Conservation (phyloP, 2,113 vertebrate species). For the Cyrtonyx montezumae region DNA sequence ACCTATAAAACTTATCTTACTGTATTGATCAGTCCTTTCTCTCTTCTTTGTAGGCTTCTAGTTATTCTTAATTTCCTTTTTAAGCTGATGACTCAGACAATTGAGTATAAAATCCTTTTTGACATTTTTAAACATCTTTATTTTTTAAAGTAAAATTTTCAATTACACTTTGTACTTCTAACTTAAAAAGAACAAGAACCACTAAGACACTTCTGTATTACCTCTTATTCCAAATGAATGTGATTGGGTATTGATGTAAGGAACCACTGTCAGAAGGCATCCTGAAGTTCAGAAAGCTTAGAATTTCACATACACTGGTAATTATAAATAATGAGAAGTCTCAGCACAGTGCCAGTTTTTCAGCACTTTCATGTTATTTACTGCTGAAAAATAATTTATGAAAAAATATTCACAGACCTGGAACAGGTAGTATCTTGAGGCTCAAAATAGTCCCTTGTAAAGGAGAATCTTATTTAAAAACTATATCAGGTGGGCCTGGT, state of each 20-base stretch:
- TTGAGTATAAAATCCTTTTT: background rate
- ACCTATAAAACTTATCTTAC: background rate
- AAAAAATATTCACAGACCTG: background rate
- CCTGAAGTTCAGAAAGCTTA: background rate
- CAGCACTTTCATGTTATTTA: background rate
- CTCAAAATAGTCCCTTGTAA: background rate
- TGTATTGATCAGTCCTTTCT: background rate
- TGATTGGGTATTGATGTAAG: background rate
- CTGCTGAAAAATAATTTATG: background rate
- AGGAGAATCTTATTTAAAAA: background rate
- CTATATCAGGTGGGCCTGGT: background rate
- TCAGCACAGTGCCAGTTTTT: background rate
- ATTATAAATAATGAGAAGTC: background rate
- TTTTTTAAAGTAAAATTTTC: background rate
- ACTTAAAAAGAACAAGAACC: background rate
- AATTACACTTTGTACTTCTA: background rate
- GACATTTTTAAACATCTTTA: background rate
- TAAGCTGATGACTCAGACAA: background rate
- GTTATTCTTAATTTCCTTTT: background rate
- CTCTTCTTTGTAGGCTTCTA: background rate
- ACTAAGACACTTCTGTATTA: background rate
- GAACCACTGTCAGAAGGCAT: background rate
- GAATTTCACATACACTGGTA: background rate
- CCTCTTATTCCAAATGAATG: background rate
- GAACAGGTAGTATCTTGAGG: background rate